Conservation (phyloP, 2,888 invertebrate species). For the Apodemia duryi region DNA sequence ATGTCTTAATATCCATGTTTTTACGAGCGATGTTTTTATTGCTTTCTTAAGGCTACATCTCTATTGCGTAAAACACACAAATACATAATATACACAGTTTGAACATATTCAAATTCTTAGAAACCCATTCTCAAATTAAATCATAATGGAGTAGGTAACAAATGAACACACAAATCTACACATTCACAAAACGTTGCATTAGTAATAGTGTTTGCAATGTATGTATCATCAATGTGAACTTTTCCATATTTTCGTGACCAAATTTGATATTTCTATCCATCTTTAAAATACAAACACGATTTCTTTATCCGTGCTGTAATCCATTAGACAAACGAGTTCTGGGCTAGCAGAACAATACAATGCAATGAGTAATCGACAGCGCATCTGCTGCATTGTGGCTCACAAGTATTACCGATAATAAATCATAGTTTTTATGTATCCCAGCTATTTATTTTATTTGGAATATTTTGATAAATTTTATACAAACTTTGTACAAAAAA, state of each 20-base stretch:
- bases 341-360: slow-evolving; percentile 29
- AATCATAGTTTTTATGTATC: slow-evolving; percentile 10
- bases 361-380: slow-evolving; percentile 34
- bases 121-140: too few species aligned
- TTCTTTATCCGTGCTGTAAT: slow-evolving; percentile 26
- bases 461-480: neutral
- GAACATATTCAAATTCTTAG: too few species aligned
- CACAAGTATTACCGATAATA: slow-evolving; percentile 10
- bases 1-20: too few species aligned
- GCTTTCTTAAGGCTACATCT: too few species aligned
- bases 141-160: too few species aligned
- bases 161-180: too few species aligned
- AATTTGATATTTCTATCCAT: slow-evolving; percentile 3
- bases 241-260: neutral
- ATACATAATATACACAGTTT: too few species aligned
- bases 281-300: slow-evolving; percentile 7
- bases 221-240: neutral
- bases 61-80: too few species aligned
- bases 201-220: too few species aligned
- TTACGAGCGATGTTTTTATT: too few species aligned
- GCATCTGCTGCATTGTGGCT: slow-evolving; percentile 27
- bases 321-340: slow-evolving; percentile 35
- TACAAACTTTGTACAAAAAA: too few species aligned
- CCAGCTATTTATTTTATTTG: slow-evolving; percentile 4
- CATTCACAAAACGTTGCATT: too few species aligned